Conservation (phyloP, 2,888 invertebrate species). For the Congeria kusceri region DNA sequence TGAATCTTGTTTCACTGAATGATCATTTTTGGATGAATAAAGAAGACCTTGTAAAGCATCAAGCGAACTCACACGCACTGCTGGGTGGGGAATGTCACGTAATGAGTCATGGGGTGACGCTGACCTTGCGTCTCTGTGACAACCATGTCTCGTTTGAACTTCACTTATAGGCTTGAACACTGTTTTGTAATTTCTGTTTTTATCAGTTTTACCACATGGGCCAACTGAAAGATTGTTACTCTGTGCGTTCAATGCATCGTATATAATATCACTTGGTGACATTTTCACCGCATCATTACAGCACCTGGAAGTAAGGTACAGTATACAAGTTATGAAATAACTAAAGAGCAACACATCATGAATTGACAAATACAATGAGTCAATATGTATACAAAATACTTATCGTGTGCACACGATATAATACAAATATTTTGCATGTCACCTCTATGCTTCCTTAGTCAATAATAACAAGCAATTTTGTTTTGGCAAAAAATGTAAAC, state of each 20-base stretch:
- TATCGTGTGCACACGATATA: too few relatives aligned
- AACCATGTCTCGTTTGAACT: background rate
- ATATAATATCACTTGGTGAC: background rate
- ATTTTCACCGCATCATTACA: background rate
- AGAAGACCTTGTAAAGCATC: conserved; percentile 1
- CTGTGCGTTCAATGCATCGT: background rate
- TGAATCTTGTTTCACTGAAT: too few relatives aligned
- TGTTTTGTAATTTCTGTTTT: conserved; percentile 5
- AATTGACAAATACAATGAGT: too few relatives aligned
- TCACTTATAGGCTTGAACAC: background rate
- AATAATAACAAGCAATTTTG: too few relatives aligned
- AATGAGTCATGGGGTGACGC: background rate
- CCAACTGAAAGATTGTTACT: background rate
- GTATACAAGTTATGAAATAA: too few relatives aligned
- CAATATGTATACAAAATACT: too few relatives aligned
- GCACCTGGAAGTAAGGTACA: too few relatives aligned
- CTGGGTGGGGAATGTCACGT: conserved; percentile 29
- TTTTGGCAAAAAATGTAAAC: too few relatives aligned
- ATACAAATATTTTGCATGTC: too few relatives aligned
- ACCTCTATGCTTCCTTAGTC: too few relatives aligned
- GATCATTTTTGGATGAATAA: background rate
- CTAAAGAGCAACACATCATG: too few relatives aligned
- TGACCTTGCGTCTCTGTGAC: background rate
- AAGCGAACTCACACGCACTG: conserved; percentile 50
- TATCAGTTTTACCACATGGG: background rate